Evolutionary conservation across 2,888 invertebrate species (phyloP), one percentile per base, ranked within the genome.

Genomic region (Linyphia triangularis): DNA sequence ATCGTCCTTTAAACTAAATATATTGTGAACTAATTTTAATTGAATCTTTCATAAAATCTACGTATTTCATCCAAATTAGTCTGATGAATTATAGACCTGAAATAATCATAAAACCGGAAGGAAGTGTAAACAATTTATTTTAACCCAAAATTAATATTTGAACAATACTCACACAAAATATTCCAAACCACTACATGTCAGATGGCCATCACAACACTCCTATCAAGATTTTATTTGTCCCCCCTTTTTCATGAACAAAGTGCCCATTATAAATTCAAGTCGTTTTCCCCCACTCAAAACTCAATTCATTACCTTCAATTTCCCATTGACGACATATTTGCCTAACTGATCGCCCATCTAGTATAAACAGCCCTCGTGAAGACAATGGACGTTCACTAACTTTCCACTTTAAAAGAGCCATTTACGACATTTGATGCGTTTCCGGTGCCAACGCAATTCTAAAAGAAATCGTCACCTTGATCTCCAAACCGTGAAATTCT

Each of bases 341-440:
- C 63, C 40, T 37, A 37, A 13, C 67, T 51, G 13, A 79, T 51
- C 19, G 22, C 19, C 28, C 40, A 51, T 67, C 65, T 19, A 28
- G 43, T 16, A 57, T 16, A 65, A 83, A 83, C 57, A 43, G 2
- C 13, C 28, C 30, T 30, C 10, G 7, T 22, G 59, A 83, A 51
- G n/a, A 85, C 84, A 85, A 85, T 85, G 26, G 84, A 9, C 19
- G 19, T 22, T 4, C n/a, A 61, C 37, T 51, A 43, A 77, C 65
- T 72, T 61, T 77, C n/a, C 33, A 43, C 24, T 82, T 77, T 79
- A 40, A 67, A 65, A 10, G 19, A 61, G 51, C 40, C 30, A 69
- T 65, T 43, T 24, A n/a, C 63, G 22, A 13, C 69, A 72, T 30
- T 65, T 73, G 43, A 51, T 40, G 10, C n/a, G 59, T 43, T 77